These are phyloP conservation scores for Pandemis corylana DNA, from an alignment of 2,888 invertebrate genomes.

Conservation along the genomic window DNA sequence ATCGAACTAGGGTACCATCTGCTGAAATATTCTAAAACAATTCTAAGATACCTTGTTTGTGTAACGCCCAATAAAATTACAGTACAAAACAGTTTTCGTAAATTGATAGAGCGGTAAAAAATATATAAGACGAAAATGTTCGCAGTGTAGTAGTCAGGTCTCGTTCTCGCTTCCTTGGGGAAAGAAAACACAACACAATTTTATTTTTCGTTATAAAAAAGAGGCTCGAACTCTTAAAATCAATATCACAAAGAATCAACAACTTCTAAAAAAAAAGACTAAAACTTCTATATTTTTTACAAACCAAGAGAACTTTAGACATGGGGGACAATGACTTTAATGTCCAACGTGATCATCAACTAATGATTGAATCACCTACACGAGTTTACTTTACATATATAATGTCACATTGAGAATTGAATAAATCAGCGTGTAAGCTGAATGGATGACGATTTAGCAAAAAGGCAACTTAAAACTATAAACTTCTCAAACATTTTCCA, in stretches of 20 bases:
- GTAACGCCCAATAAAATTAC: conserved; percentile 48
- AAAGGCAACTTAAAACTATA: conserved; percentile 6
- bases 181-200: conserved; percentile 73
- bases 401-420: neutral
- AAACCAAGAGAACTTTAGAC: neutral
- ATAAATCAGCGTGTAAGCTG: conserved; percentile 10
- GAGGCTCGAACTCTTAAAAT: conserved; percentile 46
- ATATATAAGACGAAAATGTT: conserved; percentile 46
- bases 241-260: conserved; percentile 53
- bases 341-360: conserved; percentile 46
- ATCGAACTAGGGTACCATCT: too few species aligned
- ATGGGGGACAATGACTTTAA: conserved; percentile 29
- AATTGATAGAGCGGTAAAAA: conserved; percentile 44
- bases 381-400: neutral
- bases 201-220: conserved; percentile 55
- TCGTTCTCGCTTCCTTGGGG: conserved; percentile 67
- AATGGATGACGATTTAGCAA: conserved; percentile 13
- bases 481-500: conserved; percentile 31
- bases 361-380: conserved; percentile 38
- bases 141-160: conserved; percentile 46
- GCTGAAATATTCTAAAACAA: too few species aligned
- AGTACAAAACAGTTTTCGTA: conserved; percentile 1
- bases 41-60: neutral
- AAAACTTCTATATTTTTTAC: neutral
- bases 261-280: conserved; percentile 17